Evolutionary conservation across 2,113 vertebrate genomes (phyloP), one percentile per base, ranked within the genome.

Genomic region (Dissostichus mawsoni): DNA sequence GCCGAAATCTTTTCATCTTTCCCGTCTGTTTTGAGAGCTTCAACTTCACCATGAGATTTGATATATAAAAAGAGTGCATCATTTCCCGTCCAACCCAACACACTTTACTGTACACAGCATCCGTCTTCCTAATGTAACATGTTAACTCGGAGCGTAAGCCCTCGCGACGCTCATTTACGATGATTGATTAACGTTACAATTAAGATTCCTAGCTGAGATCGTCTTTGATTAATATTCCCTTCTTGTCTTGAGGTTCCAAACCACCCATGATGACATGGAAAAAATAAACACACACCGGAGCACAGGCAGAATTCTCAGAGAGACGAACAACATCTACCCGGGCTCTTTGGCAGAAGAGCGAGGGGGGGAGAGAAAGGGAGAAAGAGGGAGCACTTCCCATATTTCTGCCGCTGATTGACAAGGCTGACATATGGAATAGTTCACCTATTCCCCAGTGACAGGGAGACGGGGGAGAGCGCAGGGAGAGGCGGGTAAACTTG

Each of bases 391-490:
- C 76, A 95, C 95, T 97, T 97, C 96, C 96, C 96, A 96, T 96
- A 97, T 97, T 96, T 92, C 89, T 96, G 94, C 93, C 81, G 93
- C 95, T 99, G 97, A 99, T 98, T 99, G 98, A 99, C 98, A 99
- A 97, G 96, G 93, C 96, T 99, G 98, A 99, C 98, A 99, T 98
- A 98, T 99, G 97, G 97, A 98, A 99, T 98, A 99, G 97, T 99
- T 99, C 97, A 99, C 96, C 96, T 97, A 99, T 97, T 98, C 97
- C 97, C 98, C 95, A 96, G 97, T 96, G 98, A 97, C 95, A 95
- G 96, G 95, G 95, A 96, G 97, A 97, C 96, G 96, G 96, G 96
- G 96, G 96, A 96, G 96, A 96, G 96, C 90, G 95, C 95, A 92
- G 96, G 95, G 96, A 78, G 89, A 87, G 86, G 92, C 66, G 87